These are phyloP conservation scores for Stenurella melanura DNA, from an alignment of 2,888 invertebrate genomes.

Conservation along the genomic window DNA sequence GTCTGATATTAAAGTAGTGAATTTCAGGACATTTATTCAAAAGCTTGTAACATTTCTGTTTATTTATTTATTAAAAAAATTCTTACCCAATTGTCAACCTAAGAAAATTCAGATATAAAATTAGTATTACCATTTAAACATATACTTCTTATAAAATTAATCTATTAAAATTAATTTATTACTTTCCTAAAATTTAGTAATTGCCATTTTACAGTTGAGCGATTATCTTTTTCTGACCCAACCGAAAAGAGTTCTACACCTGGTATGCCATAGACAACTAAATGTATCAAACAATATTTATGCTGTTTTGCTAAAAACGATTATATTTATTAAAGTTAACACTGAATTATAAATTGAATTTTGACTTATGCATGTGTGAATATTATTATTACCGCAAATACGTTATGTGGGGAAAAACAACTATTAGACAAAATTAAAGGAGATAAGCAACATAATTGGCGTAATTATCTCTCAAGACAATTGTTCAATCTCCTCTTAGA, in stretches of 20 bases:
- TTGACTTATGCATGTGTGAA: constrained; percentile 5
- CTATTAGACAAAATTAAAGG: neutral
- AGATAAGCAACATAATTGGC: constrained; percentile 18
- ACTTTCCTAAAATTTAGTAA: neutral
- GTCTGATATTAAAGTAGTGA: too few species aligned
- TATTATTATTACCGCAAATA: constrained; percentile 1
- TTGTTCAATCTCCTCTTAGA: neutral
- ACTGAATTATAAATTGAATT: neutral
- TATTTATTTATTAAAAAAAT: too few species aligned
- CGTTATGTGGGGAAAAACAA: constrained; percentile 7
- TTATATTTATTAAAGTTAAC: neutral
- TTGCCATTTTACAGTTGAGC: neutral
- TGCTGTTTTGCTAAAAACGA: neutral
- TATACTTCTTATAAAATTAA: neutral
- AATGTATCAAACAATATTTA: neutral
- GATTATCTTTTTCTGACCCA: neutral
- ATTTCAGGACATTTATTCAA: too few species aligned
- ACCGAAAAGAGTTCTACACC: neutral
- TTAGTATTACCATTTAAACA: neutral
- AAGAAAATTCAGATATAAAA: neutral
- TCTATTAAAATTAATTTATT: neutral
- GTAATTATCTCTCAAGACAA: constrained; percentile 9
- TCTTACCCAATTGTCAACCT: neutral
- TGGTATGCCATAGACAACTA: neutral
- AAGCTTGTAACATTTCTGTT: too few species aligned